Conservation (phyloP, 2,797 vertebrate species). For the Apogon hyalosoma region DNA sequence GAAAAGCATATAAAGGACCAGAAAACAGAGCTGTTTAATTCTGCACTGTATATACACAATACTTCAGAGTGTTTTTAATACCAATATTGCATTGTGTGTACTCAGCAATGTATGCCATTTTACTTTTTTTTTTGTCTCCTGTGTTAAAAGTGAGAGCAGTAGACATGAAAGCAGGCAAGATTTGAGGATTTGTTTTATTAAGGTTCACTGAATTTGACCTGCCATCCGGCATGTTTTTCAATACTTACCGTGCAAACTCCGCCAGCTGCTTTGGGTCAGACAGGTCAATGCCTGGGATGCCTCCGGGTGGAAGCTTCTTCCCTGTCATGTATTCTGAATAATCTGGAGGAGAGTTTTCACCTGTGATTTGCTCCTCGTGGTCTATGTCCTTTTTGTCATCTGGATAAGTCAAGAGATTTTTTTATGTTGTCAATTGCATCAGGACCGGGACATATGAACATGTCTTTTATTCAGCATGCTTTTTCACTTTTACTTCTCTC, state of each 20-base stretch:
- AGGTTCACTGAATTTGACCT: background rate
- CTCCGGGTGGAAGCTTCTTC: slow-evolving; percentile 97
- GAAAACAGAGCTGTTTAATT: background rate
- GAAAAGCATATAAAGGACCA: too few species aligned
- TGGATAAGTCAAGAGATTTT: slow-evolving; percentile 59
- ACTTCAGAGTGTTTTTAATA: background rate
- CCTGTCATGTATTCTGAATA: slow-evolving; percentile 99
- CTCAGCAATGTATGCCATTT: too few species aligned
- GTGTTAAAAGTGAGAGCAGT: too few species aligned
- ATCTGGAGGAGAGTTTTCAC: slow-evolving; percentile 97
- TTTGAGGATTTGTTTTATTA: background rate
- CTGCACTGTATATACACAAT: background rate
- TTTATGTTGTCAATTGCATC: slow-evolving; percentile 1
- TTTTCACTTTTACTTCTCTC: background rate
- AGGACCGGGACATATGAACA: background rate
- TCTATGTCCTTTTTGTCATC: slow-evolving; percentile 99
- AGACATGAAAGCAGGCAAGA: too few species aligned
- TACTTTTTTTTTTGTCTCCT: too few species aligned
- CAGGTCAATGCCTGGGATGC: slow-evolving; percentile 97
- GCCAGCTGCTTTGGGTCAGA: slow-evolving; percentile 98
- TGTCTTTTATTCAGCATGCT: too few species aligned
- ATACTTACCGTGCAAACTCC: slow-evolving; percentile 94
- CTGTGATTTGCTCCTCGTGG: slow-evolving; percentile 96
- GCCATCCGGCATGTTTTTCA: background rate
- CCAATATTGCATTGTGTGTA: background rate